Evolutionary conservation across 2,888 invertebrate genomes (phyloP).

Genomic region (Cinara cedri): DNA sequence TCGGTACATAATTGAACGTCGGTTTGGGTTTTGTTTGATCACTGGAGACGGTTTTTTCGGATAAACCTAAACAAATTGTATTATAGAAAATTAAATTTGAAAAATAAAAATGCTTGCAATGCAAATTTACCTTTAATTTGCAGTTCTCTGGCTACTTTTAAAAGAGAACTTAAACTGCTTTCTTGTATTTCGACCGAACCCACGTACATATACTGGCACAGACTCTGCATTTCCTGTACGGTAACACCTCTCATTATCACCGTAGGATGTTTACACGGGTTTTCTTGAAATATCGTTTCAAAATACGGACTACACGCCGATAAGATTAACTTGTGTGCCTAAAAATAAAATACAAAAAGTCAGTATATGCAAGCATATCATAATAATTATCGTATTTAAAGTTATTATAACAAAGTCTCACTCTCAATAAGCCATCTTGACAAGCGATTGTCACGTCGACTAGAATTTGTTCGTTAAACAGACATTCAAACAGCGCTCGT

Average conservation of each 20-base stretch:
- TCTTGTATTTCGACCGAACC: slow-evolving; percentile 74
- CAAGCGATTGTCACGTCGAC: slow-evolving; percentile 76
- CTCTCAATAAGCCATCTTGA: slow-evolving; percentile 72
- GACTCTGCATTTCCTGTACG: slow-evolving; percentile 71
- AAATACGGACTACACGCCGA: slow-evolving; percentile 96
- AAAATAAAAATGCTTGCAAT: background rate
- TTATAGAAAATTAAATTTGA: background rate
- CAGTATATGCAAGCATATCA: background rate
- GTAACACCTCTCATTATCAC: slow-evolving; percentile 72
- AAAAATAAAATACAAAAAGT: background rate
- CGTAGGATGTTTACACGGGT: slow-evolving; percentile 76
- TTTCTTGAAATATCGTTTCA: slow-evolving; percentile 76
- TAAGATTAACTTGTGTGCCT: slow-evolving; percentile 95
- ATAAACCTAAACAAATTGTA: slow-evolving; percentile 27
- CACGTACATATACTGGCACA: slow-evolving; percentile 75
- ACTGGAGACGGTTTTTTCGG: slow-evolving; percentile 39
- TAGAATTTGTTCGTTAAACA: slow-evolving; percentile 73
- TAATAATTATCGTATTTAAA: slow-evolving; percentile 74
- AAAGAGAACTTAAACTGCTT: slow-evolving; percentile 69
- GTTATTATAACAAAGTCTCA: slow-evolving; percentile 64
- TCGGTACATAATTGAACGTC: slow-evolving; percentile 36
- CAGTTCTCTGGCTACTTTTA: slow-evolving; percentile 73
- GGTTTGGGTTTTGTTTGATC: slow-evolving; percentile 41
- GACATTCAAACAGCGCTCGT: slow-evolving; percentile 72
- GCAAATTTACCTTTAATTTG: slow-evolving; percentile 68